These are phyloP conservation scores for Ips nitidus DNA, from an alignment of 1,140 invertebrate species.

Conservation along the genomic window DNA sequence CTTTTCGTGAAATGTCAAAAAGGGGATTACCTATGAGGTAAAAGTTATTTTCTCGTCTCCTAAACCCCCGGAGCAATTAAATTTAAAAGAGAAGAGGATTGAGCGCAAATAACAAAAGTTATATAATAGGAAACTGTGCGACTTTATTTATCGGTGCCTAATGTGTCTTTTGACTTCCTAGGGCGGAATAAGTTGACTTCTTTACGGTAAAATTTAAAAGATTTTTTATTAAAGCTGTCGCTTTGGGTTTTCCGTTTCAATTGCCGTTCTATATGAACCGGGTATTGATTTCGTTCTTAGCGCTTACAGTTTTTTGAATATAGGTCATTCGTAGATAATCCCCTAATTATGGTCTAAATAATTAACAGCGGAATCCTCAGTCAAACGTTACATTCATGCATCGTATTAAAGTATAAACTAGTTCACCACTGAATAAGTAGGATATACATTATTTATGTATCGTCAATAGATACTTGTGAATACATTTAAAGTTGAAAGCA, in stretches of 20 bases:
- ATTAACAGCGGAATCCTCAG: not conserved
- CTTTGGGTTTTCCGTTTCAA: not conserved
- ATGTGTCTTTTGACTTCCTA: conserved; percentile 10
- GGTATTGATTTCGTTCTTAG: conserved; percentile 10
- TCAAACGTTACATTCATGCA: too few relatives aligned
- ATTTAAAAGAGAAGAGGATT: conserved; percentile 7
- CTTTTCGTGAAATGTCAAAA: not conserved
- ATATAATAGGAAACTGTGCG: conserved; percentile 11
- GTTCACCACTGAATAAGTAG: too few relatives aligned
- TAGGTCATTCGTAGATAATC: not conserved
- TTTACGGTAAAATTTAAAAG: conserved; percentile 20
- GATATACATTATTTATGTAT: conserved; percentile 1
- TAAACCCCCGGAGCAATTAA: conserved; percentile 10
- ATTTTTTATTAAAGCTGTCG: conserved; percentile 23
- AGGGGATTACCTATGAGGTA: conserved; percentile 5
- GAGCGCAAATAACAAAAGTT: conserved; percentile 9
- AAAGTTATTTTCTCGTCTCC: not conserved
- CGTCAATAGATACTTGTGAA: not conserved
- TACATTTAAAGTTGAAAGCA: not conserved
- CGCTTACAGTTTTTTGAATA: conserved; percentile 4
- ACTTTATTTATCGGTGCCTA: conserved; percentile 16
- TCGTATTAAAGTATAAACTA: too few relatives aligned
- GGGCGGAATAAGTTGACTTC: conserved; percentile 7
- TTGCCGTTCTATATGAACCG: not conserved
- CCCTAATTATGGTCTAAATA: not conserved